A percentile compares a stretch with the other conserved stretches of the same genome.
These are phyloP conservation scores for Rhagonycha lutea DNA, from an alignment of 2,888 invertebrate species.

Conservation along the genomic window DNA sequence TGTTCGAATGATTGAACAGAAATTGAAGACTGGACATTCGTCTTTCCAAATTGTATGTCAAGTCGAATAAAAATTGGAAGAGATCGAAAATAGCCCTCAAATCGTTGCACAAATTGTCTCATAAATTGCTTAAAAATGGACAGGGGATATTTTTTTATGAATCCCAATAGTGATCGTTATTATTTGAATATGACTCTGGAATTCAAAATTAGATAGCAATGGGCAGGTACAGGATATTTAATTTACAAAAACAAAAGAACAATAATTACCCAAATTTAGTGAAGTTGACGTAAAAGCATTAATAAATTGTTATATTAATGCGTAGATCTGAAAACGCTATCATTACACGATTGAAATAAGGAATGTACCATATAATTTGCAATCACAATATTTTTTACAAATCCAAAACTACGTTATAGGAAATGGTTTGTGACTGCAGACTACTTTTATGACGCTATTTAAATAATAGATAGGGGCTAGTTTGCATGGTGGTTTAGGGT, in stretches of 20 bases:
- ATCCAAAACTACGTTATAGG: background rate
- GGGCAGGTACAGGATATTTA: background rate
- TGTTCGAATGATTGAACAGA: slow-evolving; percentile 26
- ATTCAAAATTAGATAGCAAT: background rate
- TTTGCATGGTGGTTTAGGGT: slow-evolving; percentile 34
- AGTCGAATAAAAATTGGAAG: background rate
- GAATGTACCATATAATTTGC: slow-evolving; percentile 23
- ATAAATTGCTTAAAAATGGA: background rate
- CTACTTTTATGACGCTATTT: slow-evolving; percentile 27
- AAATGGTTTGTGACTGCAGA: slow-evolving; percentile 20
- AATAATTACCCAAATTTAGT: slow-evolving; percentile 17
- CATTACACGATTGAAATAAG: slow-evolving; percentile 28
- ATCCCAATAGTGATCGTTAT: background rate
- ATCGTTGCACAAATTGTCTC: background rate
- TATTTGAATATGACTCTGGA: background rate
- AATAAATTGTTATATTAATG: slow-evolving; percentile 28
- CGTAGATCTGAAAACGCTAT: slow-evolving; percentile 29
- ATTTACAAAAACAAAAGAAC: background rate
- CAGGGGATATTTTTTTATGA: background rate
- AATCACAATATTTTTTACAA: slow-evolving; percentile 10
- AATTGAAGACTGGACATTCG: slow-evolving; percentile 13
- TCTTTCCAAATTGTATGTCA: background rate
- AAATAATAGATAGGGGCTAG: slow-evolving; percentile 38
- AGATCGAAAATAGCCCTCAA: background rate
- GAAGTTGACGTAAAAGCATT: slow-evolving; percentile 24